A percentile compares a stretch with the other conserved stretches of the same genome.
These are phyloP conservation scores for Teleopsis dalmanni DNA, from an alignment of 1,140 invertebrate species.

Conservation along the genomic window DNA sequence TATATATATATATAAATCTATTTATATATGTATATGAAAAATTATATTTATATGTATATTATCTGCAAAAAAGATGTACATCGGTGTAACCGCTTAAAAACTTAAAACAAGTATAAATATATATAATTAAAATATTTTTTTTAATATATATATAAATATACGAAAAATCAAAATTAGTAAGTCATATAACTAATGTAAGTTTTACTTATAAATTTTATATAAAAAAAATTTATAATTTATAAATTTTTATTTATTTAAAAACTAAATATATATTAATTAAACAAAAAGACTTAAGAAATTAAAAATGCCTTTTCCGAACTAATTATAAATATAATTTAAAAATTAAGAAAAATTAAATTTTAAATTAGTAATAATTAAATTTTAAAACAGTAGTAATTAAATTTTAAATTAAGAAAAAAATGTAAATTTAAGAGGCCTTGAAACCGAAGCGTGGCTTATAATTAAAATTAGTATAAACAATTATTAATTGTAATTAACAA, in stretches of 20 bases:
- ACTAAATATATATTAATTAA: neutral
- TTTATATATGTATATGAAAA: too few relatives aligned
- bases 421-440: slow-evolving; percentile 13
- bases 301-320: slow-evolving; percentile 4
- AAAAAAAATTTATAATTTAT: neutral
- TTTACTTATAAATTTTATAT: slow-evolving; percentile 1
- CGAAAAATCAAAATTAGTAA: neutral
- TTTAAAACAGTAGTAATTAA: neutral
- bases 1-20: too few relatives aligned
- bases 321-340: too few relatives aligned
- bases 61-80: slow-evolving; percentile 7
- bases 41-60: too few relatives aligned
- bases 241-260: neutral
- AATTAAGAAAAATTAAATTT: too few relatives aligned
- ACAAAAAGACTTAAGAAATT: neutral
- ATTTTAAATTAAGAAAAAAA: slow-evolving; percentile 1
- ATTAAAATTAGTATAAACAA: neutral
- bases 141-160: slow-evolving; percentile 4
- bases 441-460: slow-evolving; percentile 17
- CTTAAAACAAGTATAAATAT: slow-evolving; percentile 9
- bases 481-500: neutral
- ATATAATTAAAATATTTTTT: slow-evolving; percentile 12
- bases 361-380: too few relatives aligned
- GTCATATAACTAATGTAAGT: neutral
- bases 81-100: slow-evolving; percentile 9